Percentiles rank a stretch among this genome's conserved stretches.
Evolutionary conservation across 2,888 invertebrate species (phyloP).

Genomic region (Tuta absoluta): DNA sequence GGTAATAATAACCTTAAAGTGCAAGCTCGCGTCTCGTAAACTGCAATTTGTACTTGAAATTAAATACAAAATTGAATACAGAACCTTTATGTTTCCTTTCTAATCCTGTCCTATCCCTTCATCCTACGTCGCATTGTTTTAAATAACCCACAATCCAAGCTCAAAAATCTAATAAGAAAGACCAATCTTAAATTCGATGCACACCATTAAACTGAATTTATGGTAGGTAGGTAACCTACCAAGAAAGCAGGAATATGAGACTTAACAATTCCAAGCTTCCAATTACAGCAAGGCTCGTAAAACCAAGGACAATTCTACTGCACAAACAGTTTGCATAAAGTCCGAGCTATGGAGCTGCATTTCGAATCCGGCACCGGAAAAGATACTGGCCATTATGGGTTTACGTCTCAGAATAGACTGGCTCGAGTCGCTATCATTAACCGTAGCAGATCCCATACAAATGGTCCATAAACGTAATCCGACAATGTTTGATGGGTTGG

Average conservation of each 20-base stretch:
- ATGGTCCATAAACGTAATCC: conserved; percentile 74
- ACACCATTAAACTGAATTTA: background rate
- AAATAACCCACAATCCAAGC: background rate
- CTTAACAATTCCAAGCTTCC: conserved; percentile 8
- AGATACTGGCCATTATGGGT: conserved; percentile 9
- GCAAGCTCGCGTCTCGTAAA: background rate
- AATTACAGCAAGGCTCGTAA: conserved; percentile 11
- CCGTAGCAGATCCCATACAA: conserved; percentile 73
- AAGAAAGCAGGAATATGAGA: conserved; percentile 18
- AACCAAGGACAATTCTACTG: conserved; percentile 16
- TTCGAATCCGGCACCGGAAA: conserved; percentile 13
- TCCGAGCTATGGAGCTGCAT: conserved; percentile 12
- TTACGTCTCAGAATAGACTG: conserved; percentile 53
- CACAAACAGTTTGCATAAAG: conserved; percentile 21
- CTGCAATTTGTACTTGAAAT: background rate
- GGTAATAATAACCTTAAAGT: conserved; percentile 51
- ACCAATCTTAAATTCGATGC: background rate
- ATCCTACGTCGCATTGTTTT: background rate
- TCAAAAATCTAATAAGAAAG: conserved; percentile 8
- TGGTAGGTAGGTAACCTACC: background rate
- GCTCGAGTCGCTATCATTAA: conserved; percentile 68
- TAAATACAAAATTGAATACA: background rate
- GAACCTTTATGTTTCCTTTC: conserved; percentile 11
- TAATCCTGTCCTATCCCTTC: conserved; percentile 2
- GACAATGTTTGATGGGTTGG: conserved; percentile 69